Evolutionary conservation across 2,113 vertebrate genomes (phyloP), one percentile per base, ranked within the genome.

Genomic region (Stictonetta naevosa): DNA sequence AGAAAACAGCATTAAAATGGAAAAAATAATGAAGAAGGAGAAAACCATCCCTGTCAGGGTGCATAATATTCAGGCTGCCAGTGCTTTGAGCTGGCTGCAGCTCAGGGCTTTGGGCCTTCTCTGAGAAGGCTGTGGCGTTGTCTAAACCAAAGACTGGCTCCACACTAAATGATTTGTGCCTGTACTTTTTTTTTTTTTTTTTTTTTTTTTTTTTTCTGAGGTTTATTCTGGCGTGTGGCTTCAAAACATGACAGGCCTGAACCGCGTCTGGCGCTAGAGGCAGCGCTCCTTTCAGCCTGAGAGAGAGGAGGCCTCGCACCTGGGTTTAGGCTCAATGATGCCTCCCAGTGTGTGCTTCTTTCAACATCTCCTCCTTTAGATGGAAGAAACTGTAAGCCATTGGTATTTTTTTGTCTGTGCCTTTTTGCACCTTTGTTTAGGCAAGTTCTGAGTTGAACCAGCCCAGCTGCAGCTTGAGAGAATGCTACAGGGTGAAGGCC

Each of bases 251-350:
- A 44, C 1, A 8, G 33, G 42, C 42, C 34, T 28, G 72, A 58
- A 52, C 11, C n/a, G 33, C 52, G 36, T 18, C 5, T 1, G 42
- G 76, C 68, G 64, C 71, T n/a, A n/a, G 46, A 71, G 56, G 55
- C 13, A 9, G 13, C 4, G 55, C 15, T 62, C 9, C 40, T 40
- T 26, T 40, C 34, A 3, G 25, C 40, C 55, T 4, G 2, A 40
- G 46, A 4, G 3, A 34, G 46, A 3, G 3, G 20, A 86, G 62
- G 28, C 62, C 56, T 40, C 1, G 5, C 31, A 6, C 1, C 3
- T 36, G 15, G 22, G 38, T 15, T 68, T 52, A 33, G 26, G 11
- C 13, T 60, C 78, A 60, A 33, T 10, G 3, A 19, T 22, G 50
- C n/a, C 29, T 73, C 63, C 58, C 40, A 29, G 19, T 1, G 15